phyloP scores from a whole-genome alignment of 2,113 vertebrate species.

The Chrysochloris asiatica region DNA sequence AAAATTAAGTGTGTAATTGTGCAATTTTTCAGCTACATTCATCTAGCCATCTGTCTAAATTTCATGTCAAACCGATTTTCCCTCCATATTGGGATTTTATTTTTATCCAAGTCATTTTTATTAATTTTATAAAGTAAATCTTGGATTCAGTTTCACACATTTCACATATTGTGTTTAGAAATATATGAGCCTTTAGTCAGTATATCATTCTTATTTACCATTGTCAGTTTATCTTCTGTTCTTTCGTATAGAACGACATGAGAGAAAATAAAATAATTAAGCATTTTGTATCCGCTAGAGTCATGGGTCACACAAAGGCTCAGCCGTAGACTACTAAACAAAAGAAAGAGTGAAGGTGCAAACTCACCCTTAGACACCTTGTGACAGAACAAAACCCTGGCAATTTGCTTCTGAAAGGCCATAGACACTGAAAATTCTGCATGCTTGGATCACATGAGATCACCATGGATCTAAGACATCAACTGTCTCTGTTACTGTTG shows the following conservation, averaged over 20 bases:
- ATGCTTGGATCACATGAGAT: too few species aligned
- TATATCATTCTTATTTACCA: conserved; percentile 25
- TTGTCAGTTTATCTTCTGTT: conserved; percentile 24
- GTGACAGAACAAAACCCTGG: neutral
- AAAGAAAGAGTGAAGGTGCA: neutral
- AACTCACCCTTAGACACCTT: neutral
- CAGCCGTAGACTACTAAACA: neutral
- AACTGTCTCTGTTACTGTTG: too few species aligned
- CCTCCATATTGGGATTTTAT: conserved; percentile 62
- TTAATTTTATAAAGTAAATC: conserved; percentile 66
- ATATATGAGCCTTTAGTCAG: conserved; percentile 44
- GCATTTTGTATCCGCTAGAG: too few species aligned
- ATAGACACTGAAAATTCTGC: neutral
- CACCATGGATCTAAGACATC: too few species aligned
- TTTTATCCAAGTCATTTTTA: conserved; percentile 53
- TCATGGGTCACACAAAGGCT: neutral
- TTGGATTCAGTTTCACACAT: conserved; percentile 66
- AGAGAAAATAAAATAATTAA: neutral
- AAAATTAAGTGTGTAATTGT: conserved; percentile 81
- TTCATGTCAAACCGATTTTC: conserved; percentile 77
- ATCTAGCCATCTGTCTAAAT: conserved; percentile 75
- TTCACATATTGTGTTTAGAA: conserved; percentile 64
- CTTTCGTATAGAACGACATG: conserved; percentile 3
- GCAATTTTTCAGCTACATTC: conserved; percentile 76
- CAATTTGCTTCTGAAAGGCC: neutral